Evolutionary conservation across 2,797 vertebrate genomes (phyloP).

Genomic region (Poecilia wingei): DNA sequence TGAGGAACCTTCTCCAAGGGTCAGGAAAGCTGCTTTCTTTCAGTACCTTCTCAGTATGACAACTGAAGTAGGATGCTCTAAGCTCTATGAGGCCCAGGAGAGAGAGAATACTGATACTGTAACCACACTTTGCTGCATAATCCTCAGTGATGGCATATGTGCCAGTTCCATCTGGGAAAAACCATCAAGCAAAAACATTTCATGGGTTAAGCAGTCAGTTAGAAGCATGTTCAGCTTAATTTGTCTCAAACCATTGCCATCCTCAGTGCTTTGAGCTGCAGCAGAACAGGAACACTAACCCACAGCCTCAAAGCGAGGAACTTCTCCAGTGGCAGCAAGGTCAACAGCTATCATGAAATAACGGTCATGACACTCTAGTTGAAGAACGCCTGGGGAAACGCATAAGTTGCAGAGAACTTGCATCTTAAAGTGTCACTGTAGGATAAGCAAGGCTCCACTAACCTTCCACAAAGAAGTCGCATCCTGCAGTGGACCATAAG

Average conservation of each 20-base stretch:
- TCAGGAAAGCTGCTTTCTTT: not conserved
- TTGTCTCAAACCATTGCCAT: not conserved
- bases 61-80: constrained; percentile 79
- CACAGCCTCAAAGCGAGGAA: constrained; percentile 69
- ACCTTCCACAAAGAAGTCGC: constrained; percentile 48
- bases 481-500: constrained; percentile 14
- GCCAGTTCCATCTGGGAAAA: constrained; percentile 44
- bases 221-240: not conserved
- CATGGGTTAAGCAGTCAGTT: not conserved
- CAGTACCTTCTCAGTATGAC: constrained; percentile 65
- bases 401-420: fast-evolving
- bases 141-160: constrained; percentile 42
- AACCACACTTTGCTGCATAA: constrained; percentile 73
- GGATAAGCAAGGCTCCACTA: not conserved
- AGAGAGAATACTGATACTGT: constrained; percentile 47
- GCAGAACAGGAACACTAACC: constrained; percentile 46
- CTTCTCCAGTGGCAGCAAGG: constrained; percentile 41
- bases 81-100: constrained; percentile 50
- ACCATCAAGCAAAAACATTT: not conserved
- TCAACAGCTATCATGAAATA: constrained; percentile 64
- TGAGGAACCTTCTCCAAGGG: no score
- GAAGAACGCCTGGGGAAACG: constrained; percentile 44
- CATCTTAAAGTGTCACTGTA: fast-evolving
- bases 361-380: constrained; percentile 68
- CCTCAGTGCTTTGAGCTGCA: not conserved